Conservation (phyloP, 2,888 invertebrate species). For the Drosophila mulleri region DNA sequence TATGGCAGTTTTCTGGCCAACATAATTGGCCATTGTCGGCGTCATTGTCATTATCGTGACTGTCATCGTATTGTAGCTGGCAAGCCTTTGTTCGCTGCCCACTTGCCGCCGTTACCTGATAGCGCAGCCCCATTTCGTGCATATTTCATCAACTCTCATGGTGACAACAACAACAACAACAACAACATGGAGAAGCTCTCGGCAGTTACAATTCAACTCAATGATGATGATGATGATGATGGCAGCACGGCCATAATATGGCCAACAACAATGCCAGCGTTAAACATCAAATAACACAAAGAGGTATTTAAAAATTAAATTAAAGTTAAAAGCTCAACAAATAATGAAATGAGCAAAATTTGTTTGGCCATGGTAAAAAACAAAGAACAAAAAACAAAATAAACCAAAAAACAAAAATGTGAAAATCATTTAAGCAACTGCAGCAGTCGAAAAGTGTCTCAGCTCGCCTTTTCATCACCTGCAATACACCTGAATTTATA, state of each 20-base stretch:
- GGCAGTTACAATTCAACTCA: constrained; percentile 15
- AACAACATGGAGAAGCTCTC: constrained; percentile 30
- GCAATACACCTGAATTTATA: no score
- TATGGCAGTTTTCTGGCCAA: constrained; percentile 38
- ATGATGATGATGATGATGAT: not conserved
- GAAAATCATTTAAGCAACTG: no score
- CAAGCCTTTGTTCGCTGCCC: constrained; percentile 10
- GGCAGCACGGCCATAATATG: constrained; percentile 20
- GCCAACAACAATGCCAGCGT: constrained; percentile 50
- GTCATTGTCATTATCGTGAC: constrained; percentile 73
- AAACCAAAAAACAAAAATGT: no score
- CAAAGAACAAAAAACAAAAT: not conserved
- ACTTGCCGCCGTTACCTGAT: constrained; percentile 23
- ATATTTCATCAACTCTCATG: constrained; percentile 68
- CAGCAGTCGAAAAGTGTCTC: no score
- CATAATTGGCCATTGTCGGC: constrained; percentile 62
- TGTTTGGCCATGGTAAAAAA: constrained; percentile 12
- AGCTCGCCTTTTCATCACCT: no score
- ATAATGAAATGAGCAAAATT: constrained; percentile 70
- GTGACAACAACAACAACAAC: constrained; percentile 24
- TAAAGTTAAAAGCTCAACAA: constrained; percentile 76
- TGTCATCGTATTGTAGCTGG: constrained; percentile 54
- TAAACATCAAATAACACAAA: constrained; percentile 67
- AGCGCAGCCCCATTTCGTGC: constrained; percentile 55
- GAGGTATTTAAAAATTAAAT: constrained; percentile 78